Percentiles rank a stretch among this genome's conserved stretches.
Evolutionary conservation across 2,888 invertebrate species (phyloP).

Genomic region (Harpalus rubripes): DNA sequence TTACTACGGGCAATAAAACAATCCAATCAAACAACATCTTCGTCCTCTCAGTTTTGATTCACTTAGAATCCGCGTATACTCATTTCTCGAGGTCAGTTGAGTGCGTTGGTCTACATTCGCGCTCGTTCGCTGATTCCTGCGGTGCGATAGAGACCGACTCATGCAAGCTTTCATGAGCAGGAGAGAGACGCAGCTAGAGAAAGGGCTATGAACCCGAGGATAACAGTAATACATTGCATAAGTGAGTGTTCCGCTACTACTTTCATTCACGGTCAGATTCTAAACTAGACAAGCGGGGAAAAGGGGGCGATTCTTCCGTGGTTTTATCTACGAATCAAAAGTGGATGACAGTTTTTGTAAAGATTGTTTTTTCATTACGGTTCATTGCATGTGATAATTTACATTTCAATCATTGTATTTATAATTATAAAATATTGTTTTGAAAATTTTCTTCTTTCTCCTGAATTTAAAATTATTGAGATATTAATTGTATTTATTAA

Average conservation of each 20-base stretch:
- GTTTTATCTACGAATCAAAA: conserved; percentile 35
- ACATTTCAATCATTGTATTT: not conserved
- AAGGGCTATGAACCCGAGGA: conserved; percentile 73
- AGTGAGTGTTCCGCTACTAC: conserved; percentile 74
- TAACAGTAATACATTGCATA: conserved; percentile 75
- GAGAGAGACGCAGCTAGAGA: conserved; percentile 69
- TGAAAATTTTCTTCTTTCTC: too few relatives aligned
- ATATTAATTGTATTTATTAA: too few relatives aligned
- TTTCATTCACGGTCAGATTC: conserved; percentile 73
- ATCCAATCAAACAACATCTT: conserved; percentile 10
- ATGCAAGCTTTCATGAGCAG: conserved; percentile 55
- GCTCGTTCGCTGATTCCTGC: conserved; percentile 69
- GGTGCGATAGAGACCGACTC: conserved; percentile 69
- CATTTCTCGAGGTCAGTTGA: conserved; percentile 74
- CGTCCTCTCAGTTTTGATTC: conserved; percentile 68
- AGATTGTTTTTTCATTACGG: not conserved
- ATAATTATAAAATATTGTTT: too few relatives aligned
- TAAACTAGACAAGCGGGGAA: conserved; percentile 54
- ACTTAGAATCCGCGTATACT: conserved; percentile 73
- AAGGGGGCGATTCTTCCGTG: conserved; percentile 39
- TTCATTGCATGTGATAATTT: not conserved
- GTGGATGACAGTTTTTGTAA: conserved; percentile 15
- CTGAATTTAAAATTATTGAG: too few relatives aligned
- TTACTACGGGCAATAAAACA: not conserved
- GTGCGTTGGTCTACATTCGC: conserved; percentile 74